A percentile compares a stretch with the other conserved stretches of the same genome.
These are phyloP conservation scores for Psilopogon haemacephalus DNA, from an alignment of 2,113 vertebrate species.

Conservation along the genomic window DNA sequence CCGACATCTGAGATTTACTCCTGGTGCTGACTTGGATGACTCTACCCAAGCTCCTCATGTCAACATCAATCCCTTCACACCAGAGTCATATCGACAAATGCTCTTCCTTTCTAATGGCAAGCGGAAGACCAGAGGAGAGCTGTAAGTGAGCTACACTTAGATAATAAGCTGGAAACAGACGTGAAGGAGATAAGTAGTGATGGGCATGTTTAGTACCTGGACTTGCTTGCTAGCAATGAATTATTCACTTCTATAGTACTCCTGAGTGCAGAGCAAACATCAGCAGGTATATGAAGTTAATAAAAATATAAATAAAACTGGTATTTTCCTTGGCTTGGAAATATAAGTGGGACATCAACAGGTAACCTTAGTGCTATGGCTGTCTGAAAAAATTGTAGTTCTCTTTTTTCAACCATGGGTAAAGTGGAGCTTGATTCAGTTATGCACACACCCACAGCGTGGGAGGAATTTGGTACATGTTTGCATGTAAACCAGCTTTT, in stretches of 20 bases:
- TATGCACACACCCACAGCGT: not conserved
- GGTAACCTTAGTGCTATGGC: not conserved
- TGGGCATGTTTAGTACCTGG: not conserved
- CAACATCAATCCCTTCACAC: constrained; percentile 95
- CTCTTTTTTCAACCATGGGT: not conserved
- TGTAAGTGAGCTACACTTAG: constrained; percentile 58
- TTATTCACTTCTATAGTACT: not conserved
- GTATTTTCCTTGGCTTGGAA: not conserved
- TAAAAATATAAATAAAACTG: not conserved
- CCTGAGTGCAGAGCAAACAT: not conserved
- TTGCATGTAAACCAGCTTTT: not conserved
- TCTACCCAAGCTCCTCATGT: constrained; percentile 71
- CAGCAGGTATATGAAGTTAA: not conserved
- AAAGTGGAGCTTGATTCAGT: not conserved
- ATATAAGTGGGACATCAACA: not conserved
- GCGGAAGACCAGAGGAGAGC: constrained; percentile 74
- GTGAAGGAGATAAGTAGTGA: not conserved
- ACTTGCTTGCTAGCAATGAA: not conserved
- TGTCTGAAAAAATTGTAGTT: not conserved
- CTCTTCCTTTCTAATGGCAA: constrained; percentile 71
- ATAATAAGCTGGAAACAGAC: not conserved
- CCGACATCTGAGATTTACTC: constrained; percentile 63
- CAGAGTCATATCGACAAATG: constrained; percentile 79
- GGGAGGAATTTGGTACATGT: rapidly evolving
- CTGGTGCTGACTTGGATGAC: constrained; percentile 47